phyloP scores from a whole-genome alignment of 1,140 invertebrate species.

The Gonioctena quinquepunctata region DNA sequence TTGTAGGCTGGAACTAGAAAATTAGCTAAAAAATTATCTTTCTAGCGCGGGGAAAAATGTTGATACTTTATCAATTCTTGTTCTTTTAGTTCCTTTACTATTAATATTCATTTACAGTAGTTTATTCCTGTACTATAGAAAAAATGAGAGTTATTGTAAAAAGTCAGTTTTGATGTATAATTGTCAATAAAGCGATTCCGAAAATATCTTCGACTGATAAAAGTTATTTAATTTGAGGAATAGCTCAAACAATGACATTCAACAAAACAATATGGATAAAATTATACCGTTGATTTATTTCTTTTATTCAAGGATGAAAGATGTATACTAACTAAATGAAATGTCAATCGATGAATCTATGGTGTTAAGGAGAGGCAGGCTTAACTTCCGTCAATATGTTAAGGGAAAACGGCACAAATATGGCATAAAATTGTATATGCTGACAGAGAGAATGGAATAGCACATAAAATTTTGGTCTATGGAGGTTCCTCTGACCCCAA shows the following conservation, averaged over 20 bases:
- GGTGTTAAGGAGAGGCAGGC: background rate
- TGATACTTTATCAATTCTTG: too few species aligned
- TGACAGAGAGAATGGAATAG: background rate
- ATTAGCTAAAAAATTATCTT: too few species aligned
- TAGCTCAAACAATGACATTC: background rate
- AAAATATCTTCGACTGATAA: too few species aligned
- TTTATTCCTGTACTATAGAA: too few species aligned
- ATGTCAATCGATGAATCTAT: background rate
- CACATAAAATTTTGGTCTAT: background rate
- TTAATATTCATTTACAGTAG: too few species aligned
- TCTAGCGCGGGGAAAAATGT: too few species aligned
- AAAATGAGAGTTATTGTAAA: too few species aligned
- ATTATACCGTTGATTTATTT: background rate
- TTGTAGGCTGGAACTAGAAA: too few species aligned
- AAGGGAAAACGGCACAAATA: background rate
- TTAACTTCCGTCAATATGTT: background rate
- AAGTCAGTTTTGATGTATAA: too few species aligned
- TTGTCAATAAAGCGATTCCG: too few species aligned
- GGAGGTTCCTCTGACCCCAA: background rate
- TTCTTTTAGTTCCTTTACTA: too few species aligned
- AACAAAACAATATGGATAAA: conserved; percentile 6
- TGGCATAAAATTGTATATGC: background rate
- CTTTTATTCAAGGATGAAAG: background rate
- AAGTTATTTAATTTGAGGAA: too few species aligned
- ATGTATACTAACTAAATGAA: background rate